These are phyloP conservation scores for Psilopogon haemacephalus DNA, from an alignment of 2,113 vertebrate species.

Conservation along the genomic window DNA sequence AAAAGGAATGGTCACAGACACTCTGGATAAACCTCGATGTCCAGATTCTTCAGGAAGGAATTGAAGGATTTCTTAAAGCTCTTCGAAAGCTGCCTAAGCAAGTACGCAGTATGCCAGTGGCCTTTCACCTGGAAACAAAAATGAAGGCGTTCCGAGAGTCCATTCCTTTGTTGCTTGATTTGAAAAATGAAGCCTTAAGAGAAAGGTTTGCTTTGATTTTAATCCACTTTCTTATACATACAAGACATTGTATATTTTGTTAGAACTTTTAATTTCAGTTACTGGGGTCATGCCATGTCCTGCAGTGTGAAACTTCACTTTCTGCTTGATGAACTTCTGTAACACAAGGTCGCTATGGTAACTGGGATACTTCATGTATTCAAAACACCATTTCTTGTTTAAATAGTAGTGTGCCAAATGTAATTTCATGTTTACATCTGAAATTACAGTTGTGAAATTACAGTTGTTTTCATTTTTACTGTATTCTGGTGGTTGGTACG, in stretches of 20 bases:
- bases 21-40: slow-evolving; percentile 91
- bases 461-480: background rate
- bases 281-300: background rate
- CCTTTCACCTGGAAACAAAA: slow-evolving; percentile 81
- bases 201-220: slow-evolving; percentile 80
- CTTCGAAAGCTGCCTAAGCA: slow-evolving; percentile 84
- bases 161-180: slow-evolving; percentile 89
- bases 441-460: background rate
- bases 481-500: background rate
- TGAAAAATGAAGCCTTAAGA: slow-evolving; percentile 93
- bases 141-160: slow-evolving; percentile 94
- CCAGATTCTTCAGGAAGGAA: slow-evolving; percentile 87
- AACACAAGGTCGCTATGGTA: background rate
- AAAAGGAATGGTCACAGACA: slow-evolving; percentile 91
- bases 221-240: background rate
- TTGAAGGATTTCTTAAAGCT: slow-evolving; percentile 81
- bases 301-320: background rate
- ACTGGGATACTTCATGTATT: background rate
- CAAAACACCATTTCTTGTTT: background rate
- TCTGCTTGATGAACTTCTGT: background rate
- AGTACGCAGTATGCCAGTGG: slow-evolving; percentile 77
- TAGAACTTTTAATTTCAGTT: background rate
- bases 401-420: background rate
- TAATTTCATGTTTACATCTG: background rate
- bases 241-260: background rate